A percentile compares a stretch with the other conserved stretches of the same genome.
Conservation (phyloP, 2,797 vertebrate species). For the Argyrosomus regius region DNA sequence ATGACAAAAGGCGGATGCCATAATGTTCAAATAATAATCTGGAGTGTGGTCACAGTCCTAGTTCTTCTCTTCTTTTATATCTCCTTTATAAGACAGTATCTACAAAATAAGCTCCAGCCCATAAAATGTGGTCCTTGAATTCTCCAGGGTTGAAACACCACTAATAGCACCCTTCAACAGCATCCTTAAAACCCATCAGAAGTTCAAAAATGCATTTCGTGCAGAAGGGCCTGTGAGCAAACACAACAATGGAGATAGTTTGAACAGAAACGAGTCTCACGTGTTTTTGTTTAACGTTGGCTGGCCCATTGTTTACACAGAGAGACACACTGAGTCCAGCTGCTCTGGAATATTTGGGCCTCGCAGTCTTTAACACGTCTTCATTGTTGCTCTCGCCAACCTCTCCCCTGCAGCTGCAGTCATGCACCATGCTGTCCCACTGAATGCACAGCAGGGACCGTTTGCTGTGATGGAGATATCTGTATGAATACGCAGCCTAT, state of each 20-base stretch:
- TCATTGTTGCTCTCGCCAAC: constrained; percentile 35
- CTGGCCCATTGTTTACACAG: constrained; percentile 70
- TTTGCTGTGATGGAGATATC: constrained; percentile 16
- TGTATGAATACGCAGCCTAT: neutral
- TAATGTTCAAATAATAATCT: constrained; percentile 19
- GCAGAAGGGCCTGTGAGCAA: constrained; percentile 50
- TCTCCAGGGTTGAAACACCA: constrained; percentile 28
- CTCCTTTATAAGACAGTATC: neutral
- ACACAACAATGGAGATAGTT: constrained; percentile 56
- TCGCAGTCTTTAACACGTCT: constrained; percentile 60
- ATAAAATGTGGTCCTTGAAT: constrained; percentile 16
- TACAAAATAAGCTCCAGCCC: neutral
- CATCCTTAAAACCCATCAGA: constrained; percentile 27
- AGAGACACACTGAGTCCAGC: constrained; percentile 78
- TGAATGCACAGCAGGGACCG: constrained; percentile 34
- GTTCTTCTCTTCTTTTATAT: constrained; percentile 3
- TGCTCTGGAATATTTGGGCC: constrained; percentile 69
- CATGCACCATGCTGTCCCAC: constrained; percentile 44
- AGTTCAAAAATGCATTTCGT: constrained; percentile 36
- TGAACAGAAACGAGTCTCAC: constrained; percentile 60
- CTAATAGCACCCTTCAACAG: constrained; percentile 45
- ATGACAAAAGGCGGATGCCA: neutral
- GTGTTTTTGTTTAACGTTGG: constrained; percentile 74
- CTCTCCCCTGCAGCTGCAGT: constrained; percentile 61
- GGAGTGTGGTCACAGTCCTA: neutral